A percentile compares a stretch with the other conserved stretches of the same genome.
These are phyloP conservation scores for Stichopus chloronotus DNA, from an alignment of 35 echinoderm and acorn worm genomes.

Conservation along the genomic window DNA sequence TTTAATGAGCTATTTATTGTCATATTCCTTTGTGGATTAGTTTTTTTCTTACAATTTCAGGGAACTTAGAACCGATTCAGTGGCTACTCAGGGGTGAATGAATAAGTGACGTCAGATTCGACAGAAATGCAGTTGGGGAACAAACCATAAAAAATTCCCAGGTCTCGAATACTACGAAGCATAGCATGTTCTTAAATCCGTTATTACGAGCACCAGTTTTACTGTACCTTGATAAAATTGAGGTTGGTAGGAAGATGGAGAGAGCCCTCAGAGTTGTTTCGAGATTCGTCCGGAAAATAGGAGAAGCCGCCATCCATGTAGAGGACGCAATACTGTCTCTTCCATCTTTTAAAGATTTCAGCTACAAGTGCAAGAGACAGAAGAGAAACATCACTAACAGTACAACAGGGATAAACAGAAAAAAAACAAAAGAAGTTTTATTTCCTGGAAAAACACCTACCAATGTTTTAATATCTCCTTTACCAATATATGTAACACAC, in stretches of 20 bases:
- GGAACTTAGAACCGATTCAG: too few relatives aligned
- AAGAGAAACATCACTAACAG: background rate
- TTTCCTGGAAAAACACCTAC: background rate
- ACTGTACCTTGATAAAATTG: conserved; percentile 46
- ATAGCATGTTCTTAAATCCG: too few relatives aligned
- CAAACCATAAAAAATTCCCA: too few relatives aligned
- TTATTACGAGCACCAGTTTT: background rate
- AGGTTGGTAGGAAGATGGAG: conserved; percentile 50
- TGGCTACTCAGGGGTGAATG: too few relatives aligned
- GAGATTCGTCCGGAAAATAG: conserved; percentile 50
- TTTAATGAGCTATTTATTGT: too few relatives aligned
- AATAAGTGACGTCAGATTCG: too few relatives aligned
- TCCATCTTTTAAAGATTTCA: conserved; percentile 60
- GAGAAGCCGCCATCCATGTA: conserved; percentile 55
- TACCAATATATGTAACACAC: too few relatives aligned
- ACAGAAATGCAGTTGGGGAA: too few relatives aligned
- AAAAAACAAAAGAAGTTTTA: background rate
- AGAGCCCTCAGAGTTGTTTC: conserved; percentile 43
- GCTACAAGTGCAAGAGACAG: background rate
- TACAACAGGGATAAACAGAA: background rate
- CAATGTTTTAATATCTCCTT: too few relatives aligned
- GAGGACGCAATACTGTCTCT: conserved; percentile 54
- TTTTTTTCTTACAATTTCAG: too few relatives aligned
- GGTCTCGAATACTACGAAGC: too few relatives aligned
- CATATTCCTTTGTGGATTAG: too few relatives aligned